Base-by-base conservation (phyloP, 2,797 vertebrate species). In the Eulemur mongoz region DNA sequence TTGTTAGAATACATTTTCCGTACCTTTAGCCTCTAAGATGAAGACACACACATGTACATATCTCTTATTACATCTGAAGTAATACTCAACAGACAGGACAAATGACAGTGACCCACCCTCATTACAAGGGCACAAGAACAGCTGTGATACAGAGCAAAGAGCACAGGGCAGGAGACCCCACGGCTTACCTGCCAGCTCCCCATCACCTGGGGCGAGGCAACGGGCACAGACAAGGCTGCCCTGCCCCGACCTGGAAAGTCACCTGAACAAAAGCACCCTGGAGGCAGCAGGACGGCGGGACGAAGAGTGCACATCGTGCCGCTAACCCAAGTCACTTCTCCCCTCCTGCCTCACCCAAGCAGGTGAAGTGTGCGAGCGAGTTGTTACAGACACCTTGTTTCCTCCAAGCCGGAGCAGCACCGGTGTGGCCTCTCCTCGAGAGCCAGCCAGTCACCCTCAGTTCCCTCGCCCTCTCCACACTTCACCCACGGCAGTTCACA, bases 151-250 rank as follows among this genome's bases (percentile, higher is more conserved):
- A 8, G 12, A 61, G 30, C 22, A 3, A 27, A 61, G 25, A 1
- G 4, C 40, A 5, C 17, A 20, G 83, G 1, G 27, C 22, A 32
- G 32, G 32, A 18, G 9, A 9, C 1, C 13, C 2, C 0, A 0
- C 0, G 0, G 15, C 4, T 15, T 0, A 17, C 48, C 18, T 14
- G 4, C 59, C 57, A 0, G 38, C 83, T 73, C 15, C 65, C 87
- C n/a, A 0, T 23, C 25, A 18, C 8, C 50, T 4, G 7, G 3
- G 27, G 69, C 7, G 1, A 5, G 1, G 61, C 2, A 2, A 3
- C 5, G 2, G 4, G 52, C 1, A 23, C 22, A 43, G 2, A 15
- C 0, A 2, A 1, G 2, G 25, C n/a, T 9, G 54, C 69, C 2
- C 48, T 0, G 10, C 20, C 22, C 52, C 1, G 0, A 72, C n/a